These are phyloP conservation scores for Micrasema longulum DNA, from an alignment of 1,140 invertebrate species.

Conservation along the genomic window DNA sequence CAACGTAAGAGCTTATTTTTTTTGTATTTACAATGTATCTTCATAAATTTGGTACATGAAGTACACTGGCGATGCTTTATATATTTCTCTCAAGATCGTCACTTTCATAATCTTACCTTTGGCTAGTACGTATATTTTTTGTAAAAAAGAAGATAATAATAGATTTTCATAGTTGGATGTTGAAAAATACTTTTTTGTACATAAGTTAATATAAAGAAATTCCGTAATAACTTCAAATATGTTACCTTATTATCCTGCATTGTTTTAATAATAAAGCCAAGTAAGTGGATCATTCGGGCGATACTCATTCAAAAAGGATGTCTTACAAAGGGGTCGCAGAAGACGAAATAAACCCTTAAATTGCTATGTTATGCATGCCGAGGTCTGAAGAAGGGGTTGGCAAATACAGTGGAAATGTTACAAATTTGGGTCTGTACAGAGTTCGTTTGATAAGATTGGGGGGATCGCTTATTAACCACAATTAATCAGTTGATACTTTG, in stretches of 20 bases:
- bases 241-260: neutral
- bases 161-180: no score
- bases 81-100: no score
- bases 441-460: conserved; percentile 21
- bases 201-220: no score
- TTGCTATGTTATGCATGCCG: conserved; percentile 9
- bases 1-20: no score
- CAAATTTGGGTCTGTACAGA: neutral
- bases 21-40: no score
- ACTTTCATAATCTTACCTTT: no score
- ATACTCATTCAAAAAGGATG: neutral
- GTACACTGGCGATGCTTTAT: no score
- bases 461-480: conserved; percentile 25
- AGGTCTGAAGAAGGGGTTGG: neutral
- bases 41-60: no score
- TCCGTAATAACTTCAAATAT: neutral
- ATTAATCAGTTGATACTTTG: conserved; percentile 20
- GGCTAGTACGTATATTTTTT: no score
- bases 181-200: no score
- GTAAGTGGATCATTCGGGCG: neutral
- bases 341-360: conserved; percentile 18
- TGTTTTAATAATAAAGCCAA: neutral
- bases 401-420: neutral
- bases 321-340: conserved; percentile 2
- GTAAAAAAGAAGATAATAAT: no score